Evolutionary conservation across 1,140 invertebrate species (phyloP), one percentile per base, ranked within the genome.

Genomic region (Patella vulgata): DNA sequence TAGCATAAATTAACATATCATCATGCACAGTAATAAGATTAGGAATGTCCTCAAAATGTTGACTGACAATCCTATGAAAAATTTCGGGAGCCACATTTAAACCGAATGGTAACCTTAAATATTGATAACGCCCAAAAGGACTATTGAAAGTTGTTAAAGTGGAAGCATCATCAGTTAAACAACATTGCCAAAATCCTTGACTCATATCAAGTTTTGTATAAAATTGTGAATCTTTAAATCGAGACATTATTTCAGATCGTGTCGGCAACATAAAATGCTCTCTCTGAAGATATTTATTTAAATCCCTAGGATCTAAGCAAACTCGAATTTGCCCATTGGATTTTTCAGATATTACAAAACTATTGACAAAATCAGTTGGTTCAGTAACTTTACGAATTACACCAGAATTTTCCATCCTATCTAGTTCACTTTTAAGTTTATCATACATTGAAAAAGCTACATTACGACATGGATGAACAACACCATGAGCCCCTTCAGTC

Each of bases 281-380:
- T 19, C 83, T 59, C 66, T 79, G 81, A 12, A 87, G 81, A 43
- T 65, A 73, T 60, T 75, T 78, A 74, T 88, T 88, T 50, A 88
- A 72, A 52, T 85, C 79, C 33, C 63, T 73, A 4, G 86, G 86
- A 73, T 88, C 85, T n/a, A 88, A 58, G 70, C 86, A 87, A 31
- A 88, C 74, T 51, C 86, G 63, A 17, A 87, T 47, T 39, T 78
- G 62, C 36, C 78, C 78, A 46, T 59, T 53, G 25, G 50, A 55
- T 53, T 73, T 73, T 51, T 64, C 55, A 0, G 63, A 57, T 11
- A 70, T 40, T 1, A 70, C 63, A 0, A 71, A n/a, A n/a, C n/a
- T n/a, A n/a, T n/a, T n/a, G n/a, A n/a, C n/a, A n/a, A n/a, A n/a
- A n/a, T n/a, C n/a, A n/a, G n/a, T n/a, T n/a, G n/a, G n/a, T n/a